Conservation (phyloP, 2,113 vertebrate genomes). For the Thunnus maccoyii region DNA sequence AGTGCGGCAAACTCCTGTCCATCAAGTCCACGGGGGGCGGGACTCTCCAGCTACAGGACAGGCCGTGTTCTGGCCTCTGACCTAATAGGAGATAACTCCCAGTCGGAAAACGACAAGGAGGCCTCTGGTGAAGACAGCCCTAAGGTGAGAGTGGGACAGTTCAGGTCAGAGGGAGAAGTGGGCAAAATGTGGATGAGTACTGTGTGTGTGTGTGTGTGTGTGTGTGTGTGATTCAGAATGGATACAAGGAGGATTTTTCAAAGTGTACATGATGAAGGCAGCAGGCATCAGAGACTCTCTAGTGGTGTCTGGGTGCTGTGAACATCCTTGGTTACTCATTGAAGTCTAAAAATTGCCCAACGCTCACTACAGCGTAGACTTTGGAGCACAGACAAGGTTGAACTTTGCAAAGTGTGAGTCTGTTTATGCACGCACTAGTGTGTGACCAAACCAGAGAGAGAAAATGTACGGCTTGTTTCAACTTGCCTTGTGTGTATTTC, state of each 20-base stretch:
- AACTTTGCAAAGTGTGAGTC: not conserved
- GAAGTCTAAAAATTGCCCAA: conserved; percentile 65
- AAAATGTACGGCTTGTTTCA: not conserved
- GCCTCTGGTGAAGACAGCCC: conserved; percentile 98
- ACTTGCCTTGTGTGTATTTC: not conserved
- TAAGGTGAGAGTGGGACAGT: conserved; percentile 87
- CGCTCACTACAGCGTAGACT: conserved; percentile 41
- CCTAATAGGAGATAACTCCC: conserved; percentile 94
- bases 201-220: not conserved
- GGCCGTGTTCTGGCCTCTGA: conserved; percentile 93
- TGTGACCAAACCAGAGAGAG: not conserved
- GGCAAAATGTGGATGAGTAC: too few relatives aligned
- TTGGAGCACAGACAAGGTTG: conserved; percentile 38
- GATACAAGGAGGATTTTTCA: not conserved
- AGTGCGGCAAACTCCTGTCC: conserved; percentile 99
- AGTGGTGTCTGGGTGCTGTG: not conserved
- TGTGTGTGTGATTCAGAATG: not conserved
- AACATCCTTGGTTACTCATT: conserved; percentile 46
- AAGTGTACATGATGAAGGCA: not conserved
- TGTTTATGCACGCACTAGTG: not conserved
- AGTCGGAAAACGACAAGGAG: conserved; percentile 98
- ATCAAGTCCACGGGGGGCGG: conserved; percentile 96
- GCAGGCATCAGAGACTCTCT: conserved; percentile 21
- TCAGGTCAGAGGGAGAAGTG: not conserved
- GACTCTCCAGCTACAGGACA: conserved; percentile 95